Conservation (phyloP, 2,888 invertebrate genomes). For the Tipula lateralis region DNA sequence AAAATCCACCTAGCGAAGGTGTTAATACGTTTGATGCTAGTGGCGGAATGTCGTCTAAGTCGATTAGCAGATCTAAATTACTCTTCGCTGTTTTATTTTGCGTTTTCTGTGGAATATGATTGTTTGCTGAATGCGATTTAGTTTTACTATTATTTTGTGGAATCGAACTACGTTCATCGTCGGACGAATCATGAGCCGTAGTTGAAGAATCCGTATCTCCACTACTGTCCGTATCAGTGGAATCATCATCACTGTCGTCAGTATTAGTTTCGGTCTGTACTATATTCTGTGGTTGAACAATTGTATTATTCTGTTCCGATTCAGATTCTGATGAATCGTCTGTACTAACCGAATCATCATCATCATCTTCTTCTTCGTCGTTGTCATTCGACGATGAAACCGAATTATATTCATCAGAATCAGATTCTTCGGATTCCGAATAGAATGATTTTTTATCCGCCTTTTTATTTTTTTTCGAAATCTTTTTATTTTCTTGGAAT, state of each 20-base stretch:
- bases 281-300: constrained; percentile 42
- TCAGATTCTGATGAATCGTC: constrained; percentile 40
- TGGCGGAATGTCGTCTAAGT: constrained; percentile 72
- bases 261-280: constrained; percentile 42
- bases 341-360: constrained; percentile 38
- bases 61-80: constrained; percentile 77
- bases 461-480: constrained; percentile 35
- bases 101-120: constrained; percentile 32
- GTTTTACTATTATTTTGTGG: background rate
- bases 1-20: constrained; percentile 73
- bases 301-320: constrained; percentile 39
- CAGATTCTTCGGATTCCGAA: constrained; percentile 44
- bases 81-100: constrained; percentile 49
- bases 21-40: constrained; percentile 60
- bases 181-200: constrained; percentile 32
- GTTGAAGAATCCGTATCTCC: constrained; percentile 39
- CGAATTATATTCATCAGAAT: constrained; percentile 33
- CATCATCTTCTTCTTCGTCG: constrained; percentile 33
- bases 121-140: background rate
- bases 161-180: constrained; percentile 25
- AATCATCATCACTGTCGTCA: constrained; percentile 40
- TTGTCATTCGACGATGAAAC: constrained; percentile 40
- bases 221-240: constrained; percentile 44
- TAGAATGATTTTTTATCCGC: constrained; percentile 62
- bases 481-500: constrained; percentile 38